Evolutionary conservation across 2,113 vertebrate genomes (phyloP), one percentile per base, ranked within the genome.

Genomic region (Nicator chloris): DNA sequence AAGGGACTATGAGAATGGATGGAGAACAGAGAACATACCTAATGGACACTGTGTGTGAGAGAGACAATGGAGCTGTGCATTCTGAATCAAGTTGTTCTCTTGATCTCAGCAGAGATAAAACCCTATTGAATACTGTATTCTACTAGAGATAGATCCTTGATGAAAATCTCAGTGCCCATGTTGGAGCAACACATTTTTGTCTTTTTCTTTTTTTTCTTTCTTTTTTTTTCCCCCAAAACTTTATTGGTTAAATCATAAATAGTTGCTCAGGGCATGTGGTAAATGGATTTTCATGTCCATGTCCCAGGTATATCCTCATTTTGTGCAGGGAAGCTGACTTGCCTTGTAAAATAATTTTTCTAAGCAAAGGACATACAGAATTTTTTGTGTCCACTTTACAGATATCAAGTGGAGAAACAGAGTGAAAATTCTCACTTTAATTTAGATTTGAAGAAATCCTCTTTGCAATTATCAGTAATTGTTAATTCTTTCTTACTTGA

Each of bases 161-260:
- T 49, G 23, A 73, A 71, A 57, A 45, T 71, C 13, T 2, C 28
- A 24, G 12, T 39, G 18, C 12, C 31, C 50, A 16, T 63, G 19
- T 49, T 79, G 21, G 31, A 79, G 8, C 11, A 84, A 6, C 15
- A 64, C 0, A 1, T 53, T 51, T 85, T 65, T 35, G 4, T 10
- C 28, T 17, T 4, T 3, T 4, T 27, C 15, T 16, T 28, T 9
- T 17, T 7, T 24, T 12, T 3, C n/a, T n/a, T n/a, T n/a, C n/a
- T 4, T 15, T 20, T 15, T 47, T 44, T 49, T 61, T 22, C 9
- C 13, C 28, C 24, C 2, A 1, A 39, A 84, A 51, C 22, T 68
- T 23, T 4, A n/a, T 57, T 66, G 23, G 5, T 73, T 70, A 73
- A 42, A 42, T 45, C 16, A 28, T 27, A 16, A 71, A 50, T 4